These are phyloP conservation scores for Polyodon spathula DNA, from an alignment of 2,113 vertebrate genomes.

Conservation along the genomic window DNA sequence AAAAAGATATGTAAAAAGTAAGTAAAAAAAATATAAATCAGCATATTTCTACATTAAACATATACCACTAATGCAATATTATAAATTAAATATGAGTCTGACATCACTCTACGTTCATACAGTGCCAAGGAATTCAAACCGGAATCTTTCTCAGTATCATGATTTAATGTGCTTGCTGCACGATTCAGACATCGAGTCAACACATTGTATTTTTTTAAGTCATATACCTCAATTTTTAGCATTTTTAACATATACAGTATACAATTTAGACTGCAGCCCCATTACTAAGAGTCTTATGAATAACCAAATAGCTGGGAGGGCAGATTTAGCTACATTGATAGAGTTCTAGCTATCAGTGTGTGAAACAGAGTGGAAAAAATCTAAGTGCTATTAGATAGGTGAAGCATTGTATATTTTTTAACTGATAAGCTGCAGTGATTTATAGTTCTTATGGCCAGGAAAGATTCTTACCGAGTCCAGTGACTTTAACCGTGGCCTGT, in stretches of 20 bases:
- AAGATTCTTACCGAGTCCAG: conserved; percentile 73
- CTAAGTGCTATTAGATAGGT: background rate
- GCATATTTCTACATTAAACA: background rate
- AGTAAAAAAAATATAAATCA: no score
- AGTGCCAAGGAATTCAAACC: conserved; percentile 2
- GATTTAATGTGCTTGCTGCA: conserved; percentile 8
- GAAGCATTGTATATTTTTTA: background rate
- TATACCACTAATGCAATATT: conserved; percentile 12
- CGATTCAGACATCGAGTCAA: conserved; percentile 7
- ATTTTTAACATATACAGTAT: no score
- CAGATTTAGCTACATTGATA: no score
- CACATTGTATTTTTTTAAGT: background rate
- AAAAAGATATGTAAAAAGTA: no score
- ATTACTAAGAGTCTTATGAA: no score
- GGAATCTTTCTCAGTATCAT: conserved; percentile 5
- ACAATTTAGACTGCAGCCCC: no score
- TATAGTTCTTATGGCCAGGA: background rate
- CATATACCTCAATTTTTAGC: no score
- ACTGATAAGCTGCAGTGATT: background rate
- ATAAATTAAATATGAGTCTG: conserved; percentile 7
- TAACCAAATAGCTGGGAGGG: no score
- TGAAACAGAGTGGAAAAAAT: no score
- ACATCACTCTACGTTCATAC: conserved; percentile 12
- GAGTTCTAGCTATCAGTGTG: no score
- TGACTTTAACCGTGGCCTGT: conserved; percentile 67